Base-by-base conservation (phyloP, 2,797 vertebrate species). In the Numenius phaeopus region DNA sequence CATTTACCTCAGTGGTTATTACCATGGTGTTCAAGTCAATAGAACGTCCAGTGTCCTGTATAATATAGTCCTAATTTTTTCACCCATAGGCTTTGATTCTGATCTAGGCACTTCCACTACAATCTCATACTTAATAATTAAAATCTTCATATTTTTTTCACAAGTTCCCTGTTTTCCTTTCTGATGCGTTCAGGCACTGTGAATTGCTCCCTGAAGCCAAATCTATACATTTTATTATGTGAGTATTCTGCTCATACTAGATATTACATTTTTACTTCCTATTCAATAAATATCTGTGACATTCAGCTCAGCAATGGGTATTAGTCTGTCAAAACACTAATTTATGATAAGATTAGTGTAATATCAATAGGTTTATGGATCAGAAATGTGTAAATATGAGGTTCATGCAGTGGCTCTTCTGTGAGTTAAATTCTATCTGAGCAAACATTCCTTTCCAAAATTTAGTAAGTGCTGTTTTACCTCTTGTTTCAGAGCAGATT, bases 171-270 rank as follows among this genome's bases (percentile, higher is more conserved):
- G 2, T 93, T 97, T 91, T 97, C 89, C 49, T 92, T 92, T 81
- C 75, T 62, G 64, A 75, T 80, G 69, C 75, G 52, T 94, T 93
- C 72, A 82, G 62, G 73, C 73, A 81, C 75, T 9, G 47, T 71
- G 96, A 97, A 97, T 84, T 81, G 96, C 92, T 89, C 96, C 97
- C 98, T 95, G 95, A 76, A 98, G 98, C 96, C 95, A 96, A 95
- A 98, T 97, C 97, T 93, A 96, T 97, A 97, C 86, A 87, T 97
- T 97, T 96, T 96, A 97, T 95, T 94, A 97, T 96, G 96, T 96
- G 96, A 98, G 98, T 98, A 96, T 97, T 98, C 94, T 97, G 92
- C 76, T 90, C 71, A 93, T 89, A 95, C 87, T 64, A 96, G 90
- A 92, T 97, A 97, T 90, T 95, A 93, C 77, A 57, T 11, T 97